A percentile compares a stretch with the other conserved stretches of the same genome.
phyloP scores from a whole-genome alignment of 2,888 invertebrate species.

The Nomada fucata region DNA sequence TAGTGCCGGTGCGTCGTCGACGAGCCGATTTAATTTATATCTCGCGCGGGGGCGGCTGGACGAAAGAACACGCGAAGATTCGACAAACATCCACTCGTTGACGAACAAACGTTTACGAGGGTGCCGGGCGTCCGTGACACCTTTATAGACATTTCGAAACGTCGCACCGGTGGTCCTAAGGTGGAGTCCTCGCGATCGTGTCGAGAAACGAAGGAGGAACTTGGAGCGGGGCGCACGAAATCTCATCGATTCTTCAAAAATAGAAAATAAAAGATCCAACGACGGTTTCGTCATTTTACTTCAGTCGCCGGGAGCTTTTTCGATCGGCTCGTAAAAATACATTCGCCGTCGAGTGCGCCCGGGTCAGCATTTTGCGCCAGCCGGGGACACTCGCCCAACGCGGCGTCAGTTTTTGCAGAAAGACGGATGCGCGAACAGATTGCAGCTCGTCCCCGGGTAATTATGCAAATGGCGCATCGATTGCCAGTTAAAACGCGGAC shows the following conservation, averaged over 20 bases:
- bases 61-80: slow-evolving; percentile 68
- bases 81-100: slow-evolving; percentile 68
- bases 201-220: background rate
- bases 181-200: background rate
- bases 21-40: slow-evolving; percentile 80
- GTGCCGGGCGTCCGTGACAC: slow-evolving; percentile 52
- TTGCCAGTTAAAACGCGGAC: slow-evolving; percentile 52
- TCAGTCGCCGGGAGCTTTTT: background rate
- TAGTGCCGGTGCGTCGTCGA: slow-evolving; percentile 73
- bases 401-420: slow-evolving; percentile 59
- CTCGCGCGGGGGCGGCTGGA: slow-evolving; percentile 51
- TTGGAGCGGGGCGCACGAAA: too few relatives aligned
- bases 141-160: slow-evolving; percentile 77
- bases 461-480: slow-evolving; percentile 67
- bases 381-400: slow-evolving; percentile 51
- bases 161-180: background rate
- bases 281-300: background rate
- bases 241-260: too few relatives aligned
- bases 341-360: slow-evolving; percentile 17
- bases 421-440: slow-evolving; percentile 54
- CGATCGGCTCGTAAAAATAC: slow-evolving; percentile 6
- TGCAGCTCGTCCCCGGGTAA: slow-evolving; percentile 56
- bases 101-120: slow-evolving; percentile 72
- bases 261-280: too few relatives aligned
- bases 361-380: slow-evolving; percentile 53